phyloP scores from a whole-genome alignment of 2,113 vertebrate genomes.

The Synchiropus splendidus region DNA sequence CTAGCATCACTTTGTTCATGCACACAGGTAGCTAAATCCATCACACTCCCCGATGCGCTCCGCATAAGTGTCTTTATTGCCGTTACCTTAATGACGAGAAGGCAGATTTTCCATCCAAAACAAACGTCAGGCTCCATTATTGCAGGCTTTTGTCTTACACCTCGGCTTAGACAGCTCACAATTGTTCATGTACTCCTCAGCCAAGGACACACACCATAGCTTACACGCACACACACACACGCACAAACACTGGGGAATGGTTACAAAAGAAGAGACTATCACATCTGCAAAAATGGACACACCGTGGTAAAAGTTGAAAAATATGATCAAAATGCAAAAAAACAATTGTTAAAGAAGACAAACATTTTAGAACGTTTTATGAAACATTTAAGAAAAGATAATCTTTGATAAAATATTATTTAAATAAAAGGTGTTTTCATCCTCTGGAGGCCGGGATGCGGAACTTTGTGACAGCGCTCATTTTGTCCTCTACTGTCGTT shows the following conservation, averaged over 20 bases:
- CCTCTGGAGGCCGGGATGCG: slow-evolving; percentile 49
- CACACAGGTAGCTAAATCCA: no score
- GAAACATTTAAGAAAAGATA: slow-evolving; percentile 54
- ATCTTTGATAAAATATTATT: slow-evolving; percentile 76
- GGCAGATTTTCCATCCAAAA: slow-evolving; percentile 23
- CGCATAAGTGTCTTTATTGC: slow-evolving; percentile 44
- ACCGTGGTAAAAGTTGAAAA: slow-evolving; percentile 40
- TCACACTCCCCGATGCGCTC: slow-evolving; percentile 34
- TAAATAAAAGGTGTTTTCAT: slow-evolving; percentile 69
- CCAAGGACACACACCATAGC: slow-evolving; percentile 40
- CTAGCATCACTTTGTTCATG: slow-evolving; percentile 20
- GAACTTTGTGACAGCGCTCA: slow-evolving; percentile 45
- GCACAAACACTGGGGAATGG: slow-evolving; percentile 16
- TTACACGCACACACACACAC: slow-evolving; percentile 11
- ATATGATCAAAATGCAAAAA: slow-evolving; percentile 50
- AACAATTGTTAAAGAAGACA: slow-evolving; percentile 48
- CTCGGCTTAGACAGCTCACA: slow-evolving; percentile 31
- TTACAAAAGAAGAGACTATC: slow-evolving; percentile 29
- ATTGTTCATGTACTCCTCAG: slow-evolving; percentile 46
- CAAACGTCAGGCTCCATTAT: slow-evolving; percentile 17
- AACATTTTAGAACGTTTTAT: slow-evolving; percentile 75
- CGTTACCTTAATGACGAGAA: slow-evolving; percentile 24
- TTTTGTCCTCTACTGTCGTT: slow-evolving; percentile 68
- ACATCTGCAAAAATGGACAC: slow-evolving; percentile 45
- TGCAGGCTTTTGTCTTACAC: slow-evolving; percentile 22